A percentile compares a stretch with the other conserved stretches of the same genome.
Conservation (phyloP, 1,140 invertebrate species). For the Ptiloglossa arizonensis region DNA sequence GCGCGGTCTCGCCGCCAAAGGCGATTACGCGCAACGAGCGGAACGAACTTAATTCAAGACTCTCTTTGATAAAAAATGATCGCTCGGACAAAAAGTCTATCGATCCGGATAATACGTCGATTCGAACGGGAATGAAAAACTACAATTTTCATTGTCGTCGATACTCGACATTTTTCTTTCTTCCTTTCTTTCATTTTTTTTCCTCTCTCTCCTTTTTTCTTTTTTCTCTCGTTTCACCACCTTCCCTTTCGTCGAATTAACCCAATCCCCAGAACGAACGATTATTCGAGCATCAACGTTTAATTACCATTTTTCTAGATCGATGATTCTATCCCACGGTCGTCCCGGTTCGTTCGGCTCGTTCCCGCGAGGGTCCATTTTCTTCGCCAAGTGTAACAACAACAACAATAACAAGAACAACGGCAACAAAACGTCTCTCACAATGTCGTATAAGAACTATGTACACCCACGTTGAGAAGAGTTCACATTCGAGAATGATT, state of each 20-base stretch:
- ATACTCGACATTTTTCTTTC: neutral
- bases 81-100: neutral
- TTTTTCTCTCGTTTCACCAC: too few relatives aligned
- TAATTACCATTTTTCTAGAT: too few relatives aligned
- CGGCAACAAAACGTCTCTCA: conserved; percentile 52
- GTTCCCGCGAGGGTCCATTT: conserved; percentile 33
- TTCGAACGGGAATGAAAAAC: neutral
- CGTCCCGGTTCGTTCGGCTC: conserved; percentile 24
- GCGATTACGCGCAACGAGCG: conserved; percentile 21
- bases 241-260: neutral
- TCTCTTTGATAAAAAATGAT: neutral
- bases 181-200: neutral
- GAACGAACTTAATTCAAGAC: conserved; percentile 33
- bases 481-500: conserved; percentile 14
- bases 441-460: conserved; percentile 35
- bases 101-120: neutral
- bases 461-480: conserved; percentile 11
- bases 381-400: conserved; percentile 50
- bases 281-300: neutral
- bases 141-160: neutral
- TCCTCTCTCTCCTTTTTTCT: neutral
- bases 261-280: neutral
- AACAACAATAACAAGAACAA: conserved; percentile 65
- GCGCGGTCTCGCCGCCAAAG: conserved; percentile 19
- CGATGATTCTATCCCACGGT: neutral